Base-by-base conservation (phyloP, 2,113 vertebrate genomes). In the Regulus satrapa region DNA sequence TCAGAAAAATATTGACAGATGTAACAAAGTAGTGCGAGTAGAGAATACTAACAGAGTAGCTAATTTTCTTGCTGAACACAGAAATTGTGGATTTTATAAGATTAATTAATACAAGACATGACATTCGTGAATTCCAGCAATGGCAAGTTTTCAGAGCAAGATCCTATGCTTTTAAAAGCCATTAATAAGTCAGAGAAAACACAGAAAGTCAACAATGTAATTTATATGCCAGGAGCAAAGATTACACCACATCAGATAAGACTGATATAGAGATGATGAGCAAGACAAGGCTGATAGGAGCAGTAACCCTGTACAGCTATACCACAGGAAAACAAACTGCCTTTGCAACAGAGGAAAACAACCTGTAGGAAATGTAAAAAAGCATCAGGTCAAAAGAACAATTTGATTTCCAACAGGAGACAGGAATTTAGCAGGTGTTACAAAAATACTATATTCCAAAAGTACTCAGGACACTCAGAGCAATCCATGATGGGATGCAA, bases 361-460 rank as follows among this genome's bases (percentile, higher is more conserved):
- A 59, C 64, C 64, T 64, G 69, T 43, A 29, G 26, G 72, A 68
- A 88, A 73, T 13, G 29, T 23, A 76, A n/a, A 36, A 72, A 55
- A 41, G 74, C 74, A 76, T 31, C 77, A 72, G 48, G 66, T 81
- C 93, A 94, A 52, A 61, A 40, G 38, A 92, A 56, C 68, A 94
- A 73, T 73, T 61, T 79, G 54, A 95, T 94, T 77, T 94, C 77
- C 81, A 91, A 56, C 36, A 40, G 34, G 41, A 85, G 36, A 56
- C 3, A 0, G 6, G 56, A 41, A 78, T 78, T 61, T 24, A 91
- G 89, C 91, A 95, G 84, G 89, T 95, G 87, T 75, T 87, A 68
- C 77, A 91, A 94, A 91, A 85, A 94, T 71, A 92, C 41, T 72
- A 81, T 85, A 95, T 95, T 91, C 87, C 66, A 73, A 20, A 49